Base-by-base conservation (phyloP, 2,888 invertebrate genomes). In the Trachelus stipa region DNA sequence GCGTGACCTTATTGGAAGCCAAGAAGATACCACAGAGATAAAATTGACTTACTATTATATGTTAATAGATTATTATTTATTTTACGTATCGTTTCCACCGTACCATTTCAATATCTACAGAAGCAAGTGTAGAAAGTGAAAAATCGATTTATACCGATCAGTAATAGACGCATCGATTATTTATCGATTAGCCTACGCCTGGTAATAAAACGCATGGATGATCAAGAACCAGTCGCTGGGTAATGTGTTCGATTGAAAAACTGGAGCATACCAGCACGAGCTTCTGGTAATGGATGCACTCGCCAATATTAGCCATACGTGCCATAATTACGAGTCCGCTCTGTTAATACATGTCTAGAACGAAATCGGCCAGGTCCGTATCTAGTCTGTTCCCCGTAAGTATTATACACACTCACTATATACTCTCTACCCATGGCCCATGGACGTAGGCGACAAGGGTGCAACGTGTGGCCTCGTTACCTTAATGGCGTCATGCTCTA, bases 171-270 rank as follows among this genome's bases (percentile, higher is more conserved):
- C 85, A 82, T 81, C 81, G 80, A 80, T 75, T 74, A 76, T 84
- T 81, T 84, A 82, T 81, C 81, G 80, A 80, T 75, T 74, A 76
- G 75, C 81, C 77, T 80, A 76, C 79, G 81, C 80, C 83, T 85
- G 85, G 85, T 86, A 85, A 88, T 88, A 87, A 82, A 89, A 90
- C 88, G 90, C 87, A 89, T 89, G 88, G 90, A 89, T 88, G 88
- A 82, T 85, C 89, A 87, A 87, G 84, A 90, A 90, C 89, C 89
- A 89, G 90, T 90, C 89, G 12, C 35, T 35, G 12, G 87, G 85
- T 84, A 85, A 88, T 88, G 86, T 88, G 89, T 87, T 88, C 84
- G 87, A 87, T 87, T 86, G 88, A 86, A 89, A 90, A 90, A 89
- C 87, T 85, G 84, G 84, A 84, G 81, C 85, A 85, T 80, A 80